Conservation (phyloP, 2,797 vertebrate species). For the Meda fulgida region DNA sequence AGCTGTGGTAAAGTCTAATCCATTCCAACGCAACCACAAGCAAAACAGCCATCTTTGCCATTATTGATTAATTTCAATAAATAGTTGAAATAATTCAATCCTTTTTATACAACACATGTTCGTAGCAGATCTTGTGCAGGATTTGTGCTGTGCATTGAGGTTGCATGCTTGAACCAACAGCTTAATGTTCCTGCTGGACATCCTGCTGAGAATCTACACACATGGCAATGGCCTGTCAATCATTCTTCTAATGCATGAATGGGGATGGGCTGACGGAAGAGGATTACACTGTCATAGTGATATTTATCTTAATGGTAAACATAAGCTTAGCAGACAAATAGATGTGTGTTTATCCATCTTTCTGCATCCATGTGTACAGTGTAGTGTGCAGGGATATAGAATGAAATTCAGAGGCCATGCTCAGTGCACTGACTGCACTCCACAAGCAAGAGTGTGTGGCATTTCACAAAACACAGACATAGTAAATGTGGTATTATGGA, state of each 20-base stretch:
- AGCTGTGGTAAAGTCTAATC: not conserved
- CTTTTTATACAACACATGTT: constrained; percentile 40
- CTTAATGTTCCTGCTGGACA: constrained; percentile 52
- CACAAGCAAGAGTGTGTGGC: constrained; percentile 11
- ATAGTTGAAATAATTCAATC: not conserved
- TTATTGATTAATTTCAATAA: not conserved
- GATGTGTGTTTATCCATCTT: constrained; percentile 10
- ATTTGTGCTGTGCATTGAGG: constrained; percentile 48
- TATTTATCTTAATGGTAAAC: constrained; percentile 62
- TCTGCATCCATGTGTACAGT: not conserved
- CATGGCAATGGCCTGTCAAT: constrained; percentile 60
- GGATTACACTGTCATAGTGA: constrained; percentile 47
- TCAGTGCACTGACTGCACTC: not conserved
- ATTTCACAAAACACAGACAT: constrained; percentile 29
- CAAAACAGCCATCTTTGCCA: not conserved
- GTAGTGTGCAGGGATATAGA: constrained; percentile 1
- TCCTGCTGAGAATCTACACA: constrained; percentile 55
- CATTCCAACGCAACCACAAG: not conserved
- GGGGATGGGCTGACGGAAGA: constrained; percentile 46
- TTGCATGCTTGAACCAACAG: constrained; percentile 60
- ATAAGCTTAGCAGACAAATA: constrained; percentile 30
- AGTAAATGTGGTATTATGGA: constrained; percentile 35
- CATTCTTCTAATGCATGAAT: constrained; percentile 55
- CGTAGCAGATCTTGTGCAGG: constrained; percentile 32
- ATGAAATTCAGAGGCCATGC: constrained; percentile 16